Evolutionary conservation across 2,888 invertebrate species (phyloP), one percentile per base, ranked within the genome.

Genomic region (Holacanthella duospinosa): DNA sequence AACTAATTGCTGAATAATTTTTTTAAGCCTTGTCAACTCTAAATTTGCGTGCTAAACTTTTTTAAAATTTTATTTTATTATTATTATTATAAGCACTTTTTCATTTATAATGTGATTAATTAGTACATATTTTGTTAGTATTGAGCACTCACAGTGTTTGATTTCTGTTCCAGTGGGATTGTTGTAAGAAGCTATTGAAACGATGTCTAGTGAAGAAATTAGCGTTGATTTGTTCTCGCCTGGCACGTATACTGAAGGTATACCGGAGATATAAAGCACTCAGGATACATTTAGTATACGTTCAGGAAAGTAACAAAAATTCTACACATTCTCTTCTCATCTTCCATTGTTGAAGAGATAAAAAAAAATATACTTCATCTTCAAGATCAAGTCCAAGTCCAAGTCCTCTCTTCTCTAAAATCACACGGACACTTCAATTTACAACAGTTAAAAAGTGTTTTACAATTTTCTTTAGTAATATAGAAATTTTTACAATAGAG

Each of bases 271-370:
- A 71, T 71, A 72, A 85, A 82, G 88, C 91, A 91, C 92, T 93
- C 93, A 93, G 93, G 93, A 93, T 93, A 93, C 93, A 93, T 93
- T 93, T 92, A 93, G 93, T 93, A 93, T 93, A 93, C 93, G 93
- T 93, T 88, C 89, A 92, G 90, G 93, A 89, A 66, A 67, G 67
- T 63, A 64, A 69, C 66, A 87, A 90, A 53, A 48, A 59, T 58
- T 62, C 29, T 59, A 59, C 36, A 29, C 29, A 21, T 27, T 2
- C 19, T 21, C 19, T 19, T n/a, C 12, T 27, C 56, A 58, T 29
- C 43, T 28, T 58, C 24, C 26, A 29, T 19, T n/a, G 29, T 29
- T 12, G 3, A 9, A 6, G 58, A 43, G 29, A 9, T 6, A 53
- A 6, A n/a, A 53, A 6, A n/a, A 6, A 6, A 6, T 16, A 6